Evolutionary conservation across 2,113 vertebrate species (phyloP).

Genomic region (Bambusicola thoracicus): DNA sequence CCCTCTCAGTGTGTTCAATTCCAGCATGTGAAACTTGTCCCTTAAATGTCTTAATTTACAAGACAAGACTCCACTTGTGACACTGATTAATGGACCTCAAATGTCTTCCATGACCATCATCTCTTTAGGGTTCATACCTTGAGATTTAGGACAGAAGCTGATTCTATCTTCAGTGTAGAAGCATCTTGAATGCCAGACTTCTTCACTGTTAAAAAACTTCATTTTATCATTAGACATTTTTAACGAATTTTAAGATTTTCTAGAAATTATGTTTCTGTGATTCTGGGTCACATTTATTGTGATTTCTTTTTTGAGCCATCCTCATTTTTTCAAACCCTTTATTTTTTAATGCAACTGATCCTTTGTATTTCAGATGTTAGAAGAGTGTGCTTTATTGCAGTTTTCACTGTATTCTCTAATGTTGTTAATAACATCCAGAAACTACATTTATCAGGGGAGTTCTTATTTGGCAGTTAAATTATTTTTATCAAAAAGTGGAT

Average conservation of each 20-base stretch:
- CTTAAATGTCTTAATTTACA: not conserved
- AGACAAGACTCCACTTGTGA: not conserved
- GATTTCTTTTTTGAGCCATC: not conserved
- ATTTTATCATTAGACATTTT: not conserved
- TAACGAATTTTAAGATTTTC: not conserved
- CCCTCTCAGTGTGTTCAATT: not conserved
- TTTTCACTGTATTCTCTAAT: not conserved
- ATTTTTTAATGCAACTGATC: not conserved
- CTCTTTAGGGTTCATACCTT: not conserved
- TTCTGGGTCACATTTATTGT: not conserved
- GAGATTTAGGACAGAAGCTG: not conserved
- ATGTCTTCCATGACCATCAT: not conserved
- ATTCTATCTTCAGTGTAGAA: not conserved
- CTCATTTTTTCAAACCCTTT: not conserved
- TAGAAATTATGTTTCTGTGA: not conserved
- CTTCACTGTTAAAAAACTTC: not conserved
- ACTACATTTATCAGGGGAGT: slow-evolving; percentile 1
- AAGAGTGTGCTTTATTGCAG: not conserved
- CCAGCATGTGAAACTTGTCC: not conserved
- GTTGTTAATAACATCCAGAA: slow-evolving; percentile 7
- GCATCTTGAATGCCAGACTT: not conserved
- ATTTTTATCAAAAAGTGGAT: slow-evolving; percentile 24
- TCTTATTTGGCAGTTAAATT: slow-evolving; percentile 47
- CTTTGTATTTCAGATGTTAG: not conserved
- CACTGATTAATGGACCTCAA: not conserved